Conservation (phyloP, 2,797 vertebrate genomes). For the Falco novaeseelandiae region DNA sequence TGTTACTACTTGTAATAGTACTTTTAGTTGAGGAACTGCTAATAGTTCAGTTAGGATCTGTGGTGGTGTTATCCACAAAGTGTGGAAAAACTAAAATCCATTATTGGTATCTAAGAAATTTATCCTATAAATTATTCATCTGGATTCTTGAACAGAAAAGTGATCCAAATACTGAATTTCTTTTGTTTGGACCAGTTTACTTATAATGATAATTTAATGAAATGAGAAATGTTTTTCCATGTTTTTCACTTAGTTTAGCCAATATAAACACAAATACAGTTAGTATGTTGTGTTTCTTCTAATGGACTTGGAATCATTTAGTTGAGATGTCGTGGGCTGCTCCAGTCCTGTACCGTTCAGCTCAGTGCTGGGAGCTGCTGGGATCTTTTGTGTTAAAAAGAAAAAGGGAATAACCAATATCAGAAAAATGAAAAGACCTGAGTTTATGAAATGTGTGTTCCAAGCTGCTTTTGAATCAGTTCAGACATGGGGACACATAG, state of each 20-base stretch:
- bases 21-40: neutral
- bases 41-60: neutral
- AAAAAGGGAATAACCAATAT: neutral
- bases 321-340: neutral
- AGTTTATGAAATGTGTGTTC: slow-evolving; percentile 32
- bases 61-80: neutral
- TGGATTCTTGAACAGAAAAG: neutral
- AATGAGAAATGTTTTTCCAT: neutral
- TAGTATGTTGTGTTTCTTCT: neutral
- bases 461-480: neutral
- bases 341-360: neutral
- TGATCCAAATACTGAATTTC: neutral
- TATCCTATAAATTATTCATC: neutral
- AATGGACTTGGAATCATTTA: neutral
- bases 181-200: neutral
- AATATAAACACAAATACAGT: neutral
- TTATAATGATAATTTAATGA: neutral
- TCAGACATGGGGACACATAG: neutral
- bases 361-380: neutral
- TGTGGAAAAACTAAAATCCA: neutral
- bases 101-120: neutral
- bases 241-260: neutral
- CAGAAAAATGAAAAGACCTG: slow-evolving; percentile 12
- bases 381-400: neutral
- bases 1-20: accelerated